phyloP scores from a whole-genome alignment of 1,140 invertebrate genomes.

The Ostrea denselamellosa region DNA sequence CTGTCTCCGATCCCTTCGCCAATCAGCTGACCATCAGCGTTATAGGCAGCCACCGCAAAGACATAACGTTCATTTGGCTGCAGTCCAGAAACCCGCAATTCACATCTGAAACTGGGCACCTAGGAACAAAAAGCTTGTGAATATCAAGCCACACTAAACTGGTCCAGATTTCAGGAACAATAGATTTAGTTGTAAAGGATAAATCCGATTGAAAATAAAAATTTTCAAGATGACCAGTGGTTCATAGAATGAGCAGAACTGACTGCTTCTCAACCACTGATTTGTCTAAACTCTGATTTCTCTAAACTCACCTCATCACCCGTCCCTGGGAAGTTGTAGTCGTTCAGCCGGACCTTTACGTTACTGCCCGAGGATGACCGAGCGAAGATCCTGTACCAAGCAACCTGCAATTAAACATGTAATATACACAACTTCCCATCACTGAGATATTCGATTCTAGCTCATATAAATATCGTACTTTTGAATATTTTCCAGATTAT shows the following conservation, averaged over 20 bases:
- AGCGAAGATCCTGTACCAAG: conserved; percentile 78
- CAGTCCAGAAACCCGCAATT: conserved; percentile 73
- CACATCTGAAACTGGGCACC: conserved; percentile 69
- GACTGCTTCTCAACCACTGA: too few species aligned
- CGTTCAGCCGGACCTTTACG: conserved; percentile 77
- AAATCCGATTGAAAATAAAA: too few species aligned
- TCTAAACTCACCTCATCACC: conserved; percentile 72
- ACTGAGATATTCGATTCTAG: too few species aligned
- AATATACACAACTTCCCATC: not conserved
- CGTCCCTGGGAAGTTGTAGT: conserved; percentile 74
- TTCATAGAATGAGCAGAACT: too few species aligned
- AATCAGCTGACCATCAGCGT: conserved; percentile 75
- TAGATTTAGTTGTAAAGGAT: too few species aligned
- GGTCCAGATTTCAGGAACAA: too few species aligned
- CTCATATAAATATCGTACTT: too few species aligned
- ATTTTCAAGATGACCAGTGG: too few species aligned
- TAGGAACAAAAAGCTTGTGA: conserved; percentile 33
- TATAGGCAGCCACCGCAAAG: conserved; percentile 78
- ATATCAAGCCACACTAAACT: not conserved
- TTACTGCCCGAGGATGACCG: conserved; percentile 72
- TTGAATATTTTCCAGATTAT: too few species aligned
- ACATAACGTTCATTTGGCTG: conserved; percentile 75
- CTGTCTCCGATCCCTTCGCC: conserved; percentile 76
- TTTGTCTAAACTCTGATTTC: too few species aligned
- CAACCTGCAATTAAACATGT: conserved; percentile 67